Evolutionary conservation across 2,113 vertebrate genomes (phyloP).

Genomic region (Rhombomys opimus): DNA sequence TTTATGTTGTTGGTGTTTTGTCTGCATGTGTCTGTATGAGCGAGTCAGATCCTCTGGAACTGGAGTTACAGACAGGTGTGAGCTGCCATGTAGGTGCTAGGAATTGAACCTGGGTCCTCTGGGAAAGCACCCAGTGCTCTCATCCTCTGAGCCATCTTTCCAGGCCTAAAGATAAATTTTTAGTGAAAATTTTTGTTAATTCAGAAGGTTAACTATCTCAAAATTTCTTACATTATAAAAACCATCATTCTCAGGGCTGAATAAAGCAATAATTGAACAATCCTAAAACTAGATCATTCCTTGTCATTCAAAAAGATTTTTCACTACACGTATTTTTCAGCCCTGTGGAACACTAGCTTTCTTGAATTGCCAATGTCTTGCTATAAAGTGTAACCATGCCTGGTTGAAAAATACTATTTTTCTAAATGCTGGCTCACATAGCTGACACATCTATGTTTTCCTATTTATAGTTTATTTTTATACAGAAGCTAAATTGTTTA

Average conservation of each 20-base stretch:
- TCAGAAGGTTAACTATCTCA: slow-evolving; percentile 23
- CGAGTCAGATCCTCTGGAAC: too few relatives aligned
- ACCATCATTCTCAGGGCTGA: not conserved
- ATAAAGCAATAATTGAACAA: slow-evolving; percentile 32
- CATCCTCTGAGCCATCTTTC: not conserved
- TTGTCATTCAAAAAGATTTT: slow-evolving; percentile 27
- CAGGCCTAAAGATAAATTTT: not conserved
- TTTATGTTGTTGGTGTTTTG: too few relatives aligned
- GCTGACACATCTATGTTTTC: not conserved
- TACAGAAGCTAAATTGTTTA: not conserved
- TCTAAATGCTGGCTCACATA: not conserved
- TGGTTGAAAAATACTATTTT: not conserved
- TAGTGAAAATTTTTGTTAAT: not conserved
- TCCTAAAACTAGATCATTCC: not conserved
- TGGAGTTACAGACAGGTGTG: too few relatives aligned
- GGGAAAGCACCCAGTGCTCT: too few relatives aligned
- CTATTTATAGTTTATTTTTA: slow-evolving; percentile 10
- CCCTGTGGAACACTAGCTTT: not conserved
- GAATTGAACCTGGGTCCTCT: not conserved
- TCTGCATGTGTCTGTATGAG: too few relatives aligned
- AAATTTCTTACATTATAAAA: slow-evolving; percentile 24
- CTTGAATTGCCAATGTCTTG: not conserved
- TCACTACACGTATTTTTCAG: slow-evolving; percentile 10
- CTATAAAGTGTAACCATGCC: not conserved
- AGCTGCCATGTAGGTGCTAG: too few relatives aligned